phyloP scores from a whole-genome alignment of 2,888 invertebrate species.

The Dryococelus australis region DNA sequence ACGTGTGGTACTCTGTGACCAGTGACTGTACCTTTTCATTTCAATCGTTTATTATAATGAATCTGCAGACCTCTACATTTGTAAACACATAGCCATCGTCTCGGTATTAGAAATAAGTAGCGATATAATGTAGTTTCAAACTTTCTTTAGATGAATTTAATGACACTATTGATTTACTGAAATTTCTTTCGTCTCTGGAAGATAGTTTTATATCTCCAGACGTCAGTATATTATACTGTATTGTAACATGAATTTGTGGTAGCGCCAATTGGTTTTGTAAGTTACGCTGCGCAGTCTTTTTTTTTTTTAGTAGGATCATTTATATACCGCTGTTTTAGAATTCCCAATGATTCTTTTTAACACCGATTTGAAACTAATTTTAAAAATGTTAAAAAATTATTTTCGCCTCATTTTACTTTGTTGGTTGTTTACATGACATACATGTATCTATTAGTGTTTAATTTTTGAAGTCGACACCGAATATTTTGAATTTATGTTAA shows the following conservation, averaged over 20 bases:
- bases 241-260: not conserved
- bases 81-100: not conserved
- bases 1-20: slow-evolving; percentile 19
- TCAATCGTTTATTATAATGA: not conserved
- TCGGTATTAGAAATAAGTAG: not conserved
- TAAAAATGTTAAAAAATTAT: too few species aligned
- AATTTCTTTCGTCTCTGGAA: not conserved
- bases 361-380: too few species aligned
- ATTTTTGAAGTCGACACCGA: too few species aligned
- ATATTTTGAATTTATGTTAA: too few species aligned
- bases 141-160: not conserved
- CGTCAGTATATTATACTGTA: not conserved
- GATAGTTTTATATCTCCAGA: not conserved
- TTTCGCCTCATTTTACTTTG: too few species aligned
- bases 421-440: too few species aligned
- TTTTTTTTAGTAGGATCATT: too few species aligned
- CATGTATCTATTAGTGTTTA: too few species aligned
- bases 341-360: too few species aligned
- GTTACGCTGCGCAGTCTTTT: not conserved
- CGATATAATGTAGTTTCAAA: not conserved
- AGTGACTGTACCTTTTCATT: slow-evolving; percentile 37
- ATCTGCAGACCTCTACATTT: not conserved
- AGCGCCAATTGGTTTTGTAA: not conserved
- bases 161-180: not conserved
- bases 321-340: too few species aligned